Conservation (phyloP, 2,113 vertebrate genomes). For the Callaeas wilsoni region DNA sequence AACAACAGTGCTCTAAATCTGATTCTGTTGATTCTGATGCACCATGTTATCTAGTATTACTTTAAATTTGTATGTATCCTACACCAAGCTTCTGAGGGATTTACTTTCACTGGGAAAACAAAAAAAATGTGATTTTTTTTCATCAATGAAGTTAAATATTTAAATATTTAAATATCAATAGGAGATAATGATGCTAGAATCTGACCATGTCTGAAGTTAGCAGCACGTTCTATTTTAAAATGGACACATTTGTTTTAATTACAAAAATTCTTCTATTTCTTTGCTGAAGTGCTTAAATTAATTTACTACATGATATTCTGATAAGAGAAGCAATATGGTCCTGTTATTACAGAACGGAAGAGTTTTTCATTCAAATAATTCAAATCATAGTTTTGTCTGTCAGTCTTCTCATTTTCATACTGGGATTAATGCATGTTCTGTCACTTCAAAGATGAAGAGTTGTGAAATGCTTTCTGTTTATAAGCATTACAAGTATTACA, state of each 20-base stretch:
- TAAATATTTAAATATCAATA: neutral
- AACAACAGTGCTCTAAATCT: neutral
- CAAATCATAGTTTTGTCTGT: neutral
- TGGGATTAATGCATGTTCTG: neutral
- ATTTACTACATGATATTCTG: neutral
- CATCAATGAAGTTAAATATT: neutral
- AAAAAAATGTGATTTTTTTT: neutral
- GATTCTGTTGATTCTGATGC: neutral
- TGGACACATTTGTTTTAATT: neutral
- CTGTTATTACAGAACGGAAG: neutral
- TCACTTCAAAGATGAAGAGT: neutral
- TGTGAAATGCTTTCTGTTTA: neutral
- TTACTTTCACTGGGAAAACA: neutral
- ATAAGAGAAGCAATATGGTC: neutral
- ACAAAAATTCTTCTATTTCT: neutral
- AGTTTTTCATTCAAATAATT: neutral
- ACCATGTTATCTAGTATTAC: neutral
- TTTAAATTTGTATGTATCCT: neutral
- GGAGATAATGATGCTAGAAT: neutral
- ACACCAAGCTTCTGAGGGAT: neutral
- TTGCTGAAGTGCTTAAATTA: neutral
- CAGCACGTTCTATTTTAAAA: neutral
- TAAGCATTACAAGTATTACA: neutral
- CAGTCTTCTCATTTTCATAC: neutral
- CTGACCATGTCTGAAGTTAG: neutral